phyloP scores from a whole-genome alignment of 2,113 vertebrate species.

The Tautogolabrus adspersus region DNA sequence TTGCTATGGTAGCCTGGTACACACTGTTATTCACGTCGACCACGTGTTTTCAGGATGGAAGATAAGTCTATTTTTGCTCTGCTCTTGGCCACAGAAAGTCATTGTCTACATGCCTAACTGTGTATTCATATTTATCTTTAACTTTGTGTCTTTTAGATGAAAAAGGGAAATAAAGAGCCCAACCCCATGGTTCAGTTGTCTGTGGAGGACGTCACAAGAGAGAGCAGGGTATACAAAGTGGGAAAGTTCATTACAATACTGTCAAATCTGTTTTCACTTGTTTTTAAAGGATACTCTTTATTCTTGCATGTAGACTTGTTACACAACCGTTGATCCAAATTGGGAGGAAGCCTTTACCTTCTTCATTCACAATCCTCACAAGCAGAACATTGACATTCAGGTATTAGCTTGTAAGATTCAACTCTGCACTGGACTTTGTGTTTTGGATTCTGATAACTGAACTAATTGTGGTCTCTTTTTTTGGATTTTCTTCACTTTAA shows the following conservation, averaged over 20 bases:
- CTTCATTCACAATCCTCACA: conserved; percentile 90
- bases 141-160: conserved; percentile 82
- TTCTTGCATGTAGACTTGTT: conserved; percentile 81
- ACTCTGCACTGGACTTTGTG: not conserved
- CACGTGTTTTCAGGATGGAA: conserved; percentile 24
- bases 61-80: conserved; percentile 33
- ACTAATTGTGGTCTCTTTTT: not conserved
- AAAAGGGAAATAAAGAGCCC: conserved; percentile 90
- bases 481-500: conserved; percentile 2
- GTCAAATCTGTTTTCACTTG: not conserved
- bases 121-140: conserved; percentile 17
- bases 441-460: not conserved
- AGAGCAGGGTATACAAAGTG: conserved; percentile 86
- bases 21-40: conserved; percentile 18
- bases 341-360: conserved; percentile 94
- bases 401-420: conserved; percentile 27
- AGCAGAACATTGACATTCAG: conserved; percentile 85
- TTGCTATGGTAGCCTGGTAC: conserved; percentile 45
- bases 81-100: not conserved
- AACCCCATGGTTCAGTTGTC: conserved; percentile 92
- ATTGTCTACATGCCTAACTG: conserved; percentile 21
- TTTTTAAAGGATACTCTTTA: not conserved
- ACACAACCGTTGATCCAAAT: conserved; percentile 82
- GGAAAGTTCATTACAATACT: not conserved
- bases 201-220: conserved; percentile 87